Percentiles rank a stretch among this genome's conserved stretches.
phyloP scores from a whole-genome alignment of 2,888 invertebrate species.

The Caenorhabditis imperialis region DNA sequence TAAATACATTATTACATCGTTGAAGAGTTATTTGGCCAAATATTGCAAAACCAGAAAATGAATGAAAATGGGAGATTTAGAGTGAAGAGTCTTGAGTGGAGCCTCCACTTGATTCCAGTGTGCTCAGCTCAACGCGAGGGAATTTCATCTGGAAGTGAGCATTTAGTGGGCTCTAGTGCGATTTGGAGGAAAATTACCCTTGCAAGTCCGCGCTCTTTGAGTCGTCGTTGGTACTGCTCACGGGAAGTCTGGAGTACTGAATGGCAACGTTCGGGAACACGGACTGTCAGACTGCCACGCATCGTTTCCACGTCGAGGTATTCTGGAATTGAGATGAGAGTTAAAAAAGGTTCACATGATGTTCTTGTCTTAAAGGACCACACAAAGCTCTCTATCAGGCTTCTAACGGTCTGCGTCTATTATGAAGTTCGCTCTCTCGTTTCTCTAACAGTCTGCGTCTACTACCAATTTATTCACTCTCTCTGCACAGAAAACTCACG shows the following conservation, averaged over 20 bases:
- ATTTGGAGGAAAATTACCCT: constrained; percentile 23
- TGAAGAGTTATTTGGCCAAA: constrained; percentile 30
- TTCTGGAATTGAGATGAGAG: constrained; percentile 41
- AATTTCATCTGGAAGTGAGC: constrained; percentile 57
- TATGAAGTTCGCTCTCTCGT: too few relatives aligned
- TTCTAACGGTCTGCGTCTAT: too few relatives aligned
- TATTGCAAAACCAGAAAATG: constrained; percentile 18
- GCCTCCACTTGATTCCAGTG: constrained; percentile 55
- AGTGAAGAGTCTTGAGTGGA: constrained; percentile 52
- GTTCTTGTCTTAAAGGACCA: too few relatives aligned
- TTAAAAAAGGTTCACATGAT: background rate
- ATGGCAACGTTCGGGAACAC: constrained; percentile 64
- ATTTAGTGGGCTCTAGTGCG: background rate
- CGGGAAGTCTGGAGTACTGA: constrained; percentile 65
- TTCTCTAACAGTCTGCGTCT: too few relatives aligned
- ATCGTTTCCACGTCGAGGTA: constrained; percentile 61
- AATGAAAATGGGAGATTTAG: constrained; percentile 2
- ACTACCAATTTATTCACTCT: too few relatives aligned
- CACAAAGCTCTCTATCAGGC: too few relatives aligned
- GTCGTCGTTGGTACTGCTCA: constrained; percentile 64
- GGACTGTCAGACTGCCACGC: constrained; percentile 58
- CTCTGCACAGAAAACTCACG: constrained; percentile 41
- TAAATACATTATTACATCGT: constrained; percentile 21
- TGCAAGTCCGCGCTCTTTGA: constrained; percentile 61
- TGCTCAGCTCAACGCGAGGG: constrained; percentile 61